Base-by-base conservation (phyloP, 2,797 vertebrate genomes). In the Cryptoblepharus egeriae region DNA sequence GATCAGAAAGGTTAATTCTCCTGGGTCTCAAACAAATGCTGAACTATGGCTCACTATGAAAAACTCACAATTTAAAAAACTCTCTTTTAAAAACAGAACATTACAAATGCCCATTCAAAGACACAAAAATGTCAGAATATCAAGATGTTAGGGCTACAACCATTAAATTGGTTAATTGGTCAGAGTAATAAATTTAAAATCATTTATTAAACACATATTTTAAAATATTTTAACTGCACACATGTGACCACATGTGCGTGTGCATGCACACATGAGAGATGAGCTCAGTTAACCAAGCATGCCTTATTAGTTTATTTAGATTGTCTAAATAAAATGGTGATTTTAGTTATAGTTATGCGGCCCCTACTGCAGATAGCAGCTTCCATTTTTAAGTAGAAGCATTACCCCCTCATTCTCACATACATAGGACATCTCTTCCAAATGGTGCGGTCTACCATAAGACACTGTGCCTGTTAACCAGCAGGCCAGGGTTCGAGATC, bases 11-110 rank as follows among this genome's bases (percentile, higher is more conserved):
- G 67, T 45, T 35, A 37, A 58, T 28, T 64, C 52, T 10, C 28
- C 16, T 37, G 9, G 42, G 11, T 35, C 28, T 15, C 52, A 49
- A 45, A 30, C 67, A 76, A 35, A 69, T n/a, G 15, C 37, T 81
- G 70, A 60, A 26, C 63, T 69, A 20, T 24, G 15, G 37, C 11
- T 75, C 13, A 49, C 79, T 88, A 58, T 61, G 74, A 89, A 91
- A 88, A 57, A 84, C 80, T 76, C 32, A 87, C 85, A 88, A 70
- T 92, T 89, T 84, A 84, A 85, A 80, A 67, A 55, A 68, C 83
- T 77, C 67, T 79, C 57, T 39, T 64, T 82, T 78, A 83, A 79
- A 79, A 85, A 84, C 18, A 88, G 73, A 15, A 6, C 4, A 30
- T 85, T 76, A 88, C 80, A 80, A 49, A 76, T n/a, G 18, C 28